phyloP scores from a whole-genome alignment of 1,140 invertebrate species.

The Aphelenchoides besseyi region DNA sequence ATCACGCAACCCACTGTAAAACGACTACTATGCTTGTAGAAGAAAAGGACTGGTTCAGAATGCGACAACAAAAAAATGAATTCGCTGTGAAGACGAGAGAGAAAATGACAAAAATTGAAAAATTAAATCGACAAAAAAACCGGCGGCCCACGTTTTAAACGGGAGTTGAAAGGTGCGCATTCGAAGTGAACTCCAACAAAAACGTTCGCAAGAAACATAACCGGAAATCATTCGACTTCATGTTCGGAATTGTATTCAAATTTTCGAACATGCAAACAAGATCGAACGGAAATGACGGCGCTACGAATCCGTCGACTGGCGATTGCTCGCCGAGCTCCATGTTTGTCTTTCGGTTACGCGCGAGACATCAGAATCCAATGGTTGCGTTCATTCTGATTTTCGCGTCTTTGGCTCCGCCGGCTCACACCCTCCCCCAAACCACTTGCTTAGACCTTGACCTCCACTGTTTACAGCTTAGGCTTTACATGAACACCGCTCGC shows the following conservation, averaged over 20 bases:
- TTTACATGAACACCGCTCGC: conserved; percentile 3
- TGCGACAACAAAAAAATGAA: not conserved
- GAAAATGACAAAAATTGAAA: not conserved
- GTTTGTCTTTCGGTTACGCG: not conserved
- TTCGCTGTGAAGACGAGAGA: not conserved
- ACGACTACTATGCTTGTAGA: not conserved
- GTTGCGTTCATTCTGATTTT: not conserved
- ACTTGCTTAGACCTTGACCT: not conserved
- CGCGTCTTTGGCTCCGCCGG: not conserved
- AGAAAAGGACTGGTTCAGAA: not conserved
- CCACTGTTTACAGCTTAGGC: conserved; percentile 3
- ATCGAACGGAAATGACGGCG: not conserved
- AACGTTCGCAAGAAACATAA: not conserved
- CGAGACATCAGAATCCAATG: not conserved
- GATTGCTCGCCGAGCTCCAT: not conserved
- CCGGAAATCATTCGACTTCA: not conserved
- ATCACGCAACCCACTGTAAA: not conserved
- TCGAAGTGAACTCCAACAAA: not conserved
- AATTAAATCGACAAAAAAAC: not conserved
- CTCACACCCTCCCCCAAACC: not conserved
- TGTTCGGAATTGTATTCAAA: not conserved
- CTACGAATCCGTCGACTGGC: not conserved
- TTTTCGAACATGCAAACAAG: not conserved
- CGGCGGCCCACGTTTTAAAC: not conserved
- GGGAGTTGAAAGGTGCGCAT: not conserved